Evolutionary conservation across 2,888 invertebrate genomes (phyloP).

Genomic region (Alloplasta piceator): DNA sequence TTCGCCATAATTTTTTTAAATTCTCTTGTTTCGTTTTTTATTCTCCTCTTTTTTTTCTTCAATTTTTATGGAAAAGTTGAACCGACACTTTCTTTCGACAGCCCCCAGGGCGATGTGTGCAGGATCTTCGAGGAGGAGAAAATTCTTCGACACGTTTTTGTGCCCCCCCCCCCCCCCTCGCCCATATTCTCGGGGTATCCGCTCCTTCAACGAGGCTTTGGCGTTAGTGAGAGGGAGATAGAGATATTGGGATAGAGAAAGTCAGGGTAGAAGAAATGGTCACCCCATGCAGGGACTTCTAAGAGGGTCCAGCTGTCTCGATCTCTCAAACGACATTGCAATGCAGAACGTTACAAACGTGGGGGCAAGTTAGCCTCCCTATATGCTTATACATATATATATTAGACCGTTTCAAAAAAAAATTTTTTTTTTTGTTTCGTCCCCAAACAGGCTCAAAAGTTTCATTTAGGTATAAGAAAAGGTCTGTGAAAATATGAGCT

Average conservation of each 20-base stretch:
- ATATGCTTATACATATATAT: not conserved
- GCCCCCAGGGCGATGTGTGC: constrained; percentile 36
- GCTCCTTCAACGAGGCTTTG: constrained; percentile 2
- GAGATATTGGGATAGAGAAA: constrained; percentile 1
- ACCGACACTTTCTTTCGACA: constrained; percentile 46
- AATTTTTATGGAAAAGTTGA: constrained; percentile 50
- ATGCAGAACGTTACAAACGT: constrained; percentile 8
- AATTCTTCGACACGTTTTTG: constrained; percentile 52
- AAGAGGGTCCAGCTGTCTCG: constrained; percentile 62
- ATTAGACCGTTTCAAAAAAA: too few relatives aligned
- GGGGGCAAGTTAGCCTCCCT: not conserved
- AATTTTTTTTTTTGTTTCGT: too few relatives aligned
- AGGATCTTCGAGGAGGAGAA: constrained; percentile 53
- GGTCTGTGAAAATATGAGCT: too few relatives aligned
- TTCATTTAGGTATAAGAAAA: too few relatives aligned
- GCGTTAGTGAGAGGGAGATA: constrained; percentile 2
- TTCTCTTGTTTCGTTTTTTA: not conserved
- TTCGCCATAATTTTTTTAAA: constrained; percentile 1
- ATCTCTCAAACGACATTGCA: constrained; percentile 52
- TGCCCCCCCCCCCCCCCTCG: not conserved
- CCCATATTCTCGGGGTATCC: constrained; percentile 12
- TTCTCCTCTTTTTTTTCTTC: constrained; percentile 25
- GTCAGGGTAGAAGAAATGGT: constrained; percentile 51
- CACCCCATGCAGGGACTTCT: constrained; percentile 65
- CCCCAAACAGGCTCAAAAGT: too few relatives aligned